Evolutionary conservation across 2,888 invertebrate genomes (phyloP).

Genomic region (Octodonta nipae): DNA sequence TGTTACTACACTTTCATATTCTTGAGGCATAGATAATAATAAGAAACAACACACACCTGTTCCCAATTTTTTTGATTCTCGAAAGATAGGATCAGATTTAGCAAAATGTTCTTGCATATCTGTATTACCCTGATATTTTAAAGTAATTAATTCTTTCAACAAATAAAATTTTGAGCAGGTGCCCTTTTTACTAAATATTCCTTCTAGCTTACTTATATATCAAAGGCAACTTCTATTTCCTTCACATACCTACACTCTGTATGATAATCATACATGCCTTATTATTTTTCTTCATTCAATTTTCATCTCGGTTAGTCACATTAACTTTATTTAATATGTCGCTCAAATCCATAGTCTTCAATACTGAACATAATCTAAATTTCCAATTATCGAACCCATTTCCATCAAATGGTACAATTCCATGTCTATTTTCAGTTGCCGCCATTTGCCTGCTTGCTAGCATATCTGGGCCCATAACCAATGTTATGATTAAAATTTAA

Average conservation of each 20-base stretch:
- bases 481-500: too few relatives aligned
- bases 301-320: conserved; percentile 4
- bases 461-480: too few relatives aligned
- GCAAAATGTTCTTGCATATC: conserved; percentile 12
- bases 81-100: conserved; percentile 9
- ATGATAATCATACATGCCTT: conserved; percentile 10
- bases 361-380: conserved; percentile 8
- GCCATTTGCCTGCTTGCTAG: too few relatives aligned
- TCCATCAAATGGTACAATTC: conserved; percentile 10
- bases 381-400: conserved; percentile 13
- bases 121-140: conserved; percentile 7
- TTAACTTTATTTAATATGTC: conserved; percentile 6
- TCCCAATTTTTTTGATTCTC: conserved; percentile 12
- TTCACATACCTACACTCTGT: conserved; percentile 11
- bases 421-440: conserved; percentile 4
- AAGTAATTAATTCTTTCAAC: conserved; percentile 6
- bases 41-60: conserved; percentile 8
- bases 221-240: conserved; percentile 9
- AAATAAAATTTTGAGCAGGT: conserved; percentile 8
- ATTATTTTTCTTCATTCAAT: conserved; percentile 10
- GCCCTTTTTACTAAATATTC: conserved; percentile 9
- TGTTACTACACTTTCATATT: conserved; percentile 13
- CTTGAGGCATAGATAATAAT: conserved; percentile 11
- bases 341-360: conserved; percentile 8
- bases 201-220: conserved; percentile 12